phyloP scores from a whole-genome alignment of 1,140 invertebrate species.

The Andrena cerasifolii region DNA sequence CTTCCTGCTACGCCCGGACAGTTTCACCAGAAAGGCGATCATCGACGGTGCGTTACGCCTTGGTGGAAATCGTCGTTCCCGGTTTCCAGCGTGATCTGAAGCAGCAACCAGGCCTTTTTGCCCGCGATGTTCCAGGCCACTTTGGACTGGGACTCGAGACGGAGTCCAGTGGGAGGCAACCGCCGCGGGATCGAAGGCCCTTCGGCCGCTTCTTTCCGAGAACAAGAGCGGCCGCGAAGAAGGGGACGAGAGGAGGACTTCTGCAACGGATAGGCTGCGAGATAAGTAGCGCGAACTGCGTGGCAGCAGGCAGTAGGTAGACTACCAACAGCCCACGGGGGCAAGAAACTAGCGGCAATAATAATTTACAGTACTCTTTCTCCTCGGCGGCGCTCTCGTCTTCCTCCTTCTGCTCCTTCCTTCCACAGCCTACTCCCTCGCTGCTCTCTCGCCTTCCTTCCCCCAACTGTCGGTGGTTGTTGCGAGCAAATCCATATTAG shows the following conservation, averaged over 20 bases:
- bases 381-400: neutral
- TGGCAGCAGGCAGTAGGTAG: slow-evolving; percentile 44
- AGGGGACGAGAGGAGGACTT: neutral
- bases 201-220: slow-evolving; percentile 5
- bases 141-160: no score
- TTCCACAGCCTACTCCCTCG: slow-evolving; percentile 6
- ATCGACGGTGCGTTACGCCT: slow-evolving; percentile 17
- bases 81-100: slow-evolving; percentile 17
- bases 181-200: slow-evolving; percentile 33
- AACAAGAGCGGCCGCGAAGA: neutral
- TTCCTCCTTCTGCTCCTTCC: slow-evolving; percentile 6
- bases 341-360: slow-evolving; percentile 68
- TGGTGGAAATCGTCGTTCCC: slow-evolving; percentile 36
- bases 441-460: slow-evolving; percentile 42
- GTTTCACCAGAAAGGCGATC: slow-evolving; percentile 45
- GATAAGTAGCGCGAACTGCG: slow-evolving; percentile 63
- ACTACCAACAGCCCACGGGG: slow-evolving; percentile 28
- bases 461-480: slow-evolving; percentile 45
- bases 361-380: slow-evolving; percentile 65
- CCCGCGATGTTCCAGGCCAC: no score
- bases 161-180: no score
- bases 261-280: slow-evolving; percentile 38
- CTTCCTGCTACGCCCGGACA: slow-evolving; percentile 28
- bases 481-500: slow-evolving; percentile 67
- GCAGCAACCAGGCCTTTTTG: neutral